Evolutionary conservation across 2,888 invertebrate genomes (phyloP).

Genomic region (Sclerodermus sp.): DNA sequence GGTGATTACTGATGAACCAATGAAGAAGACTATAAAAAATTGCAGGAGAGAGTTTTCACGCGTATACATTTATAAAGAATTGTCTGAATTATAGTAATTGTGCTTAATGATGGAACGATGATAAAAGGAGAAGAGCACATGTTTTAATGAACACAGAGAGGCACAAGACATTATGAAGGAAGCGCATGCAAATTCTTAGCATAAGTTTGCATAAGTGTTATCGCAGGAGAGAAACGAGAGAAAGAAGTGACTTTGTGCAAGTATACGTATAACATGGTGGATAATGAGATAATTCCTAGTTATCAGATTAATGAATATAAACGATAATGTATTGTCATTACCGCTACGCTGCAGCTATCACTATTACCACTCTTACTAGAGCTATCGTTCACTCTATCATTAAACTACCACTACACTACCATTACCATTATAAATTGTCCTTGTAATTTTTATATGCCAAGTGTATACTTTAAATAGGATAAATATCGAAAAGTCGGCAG

Average conservation of each 20-base stretch:
- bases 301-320: slow-evolving; percentile 18
- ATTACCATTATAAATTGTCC: slow-evolving; percentile 40
- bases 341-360: not conserved
- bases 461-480: slow-evolving; percentile 40
- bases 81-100: too few relatives aligned
- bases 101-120: not conserved
- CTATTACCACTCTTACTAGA: slow-evolving; percentile 12
- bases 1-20: too few relatives aligned
- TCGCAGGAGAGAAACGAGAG: slow-evolving; percentile 12
- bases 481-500: slow-evolving; percentile 10
- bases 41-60: too few relatives aligned
- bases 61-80: too few relatives aligned
- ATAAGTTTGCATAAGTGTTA: not conserved
- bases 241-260: slow-evolving; percentile 16
- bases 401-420: slow-evolving; percentile 26
- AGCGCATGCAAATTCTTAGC: slow-evolving; percentile 3
- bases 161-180: not conserved
- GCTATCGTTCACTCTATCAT: slow-evolving; percentile 23
- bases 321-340: slow-evolving; percentile 17
- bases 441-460: slow-evolving; percentile 49
- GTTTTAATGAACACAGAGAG: slow-evolving; percentile 6
- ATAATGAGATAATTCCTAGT: slow-evolving; percentile 15
- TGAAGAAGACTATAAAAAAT: too few relatives aligned
- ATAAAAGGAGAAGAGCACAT: slow-evolving; percentile 12
- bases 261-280: slow-evolving; percentile 21